phyloP scores from a whole-genome alignment of 2,113 vertebrate species.

The Cryptomyrus ogoouensis region DNA sequence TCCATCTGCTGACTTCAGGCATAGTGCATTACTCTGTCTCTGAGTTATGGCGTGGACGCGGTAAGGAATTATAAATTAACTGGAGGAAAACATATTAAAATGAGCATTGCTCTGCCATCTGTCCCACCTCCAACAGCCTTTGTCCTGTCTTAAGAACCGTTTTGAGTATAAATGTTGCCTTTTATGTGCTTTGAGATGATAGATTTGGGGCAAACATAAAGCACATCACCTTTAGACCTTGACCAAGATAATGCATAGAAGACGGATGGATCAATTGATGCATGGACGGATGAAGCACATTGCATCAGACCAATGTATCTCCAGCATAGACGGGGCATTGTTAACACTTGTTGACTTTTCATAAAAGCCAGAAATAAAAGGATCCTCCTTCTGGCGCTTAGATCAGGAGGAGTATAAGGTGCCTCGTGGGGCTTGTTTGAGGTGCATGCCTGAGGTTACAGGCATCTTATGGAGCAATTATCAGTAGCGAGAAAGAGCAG shows the following conservation, averaged over 20 bases:
- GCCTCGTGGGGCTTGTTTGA: constrained; percentile 21
- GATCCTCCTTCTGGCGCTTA: not conserved
- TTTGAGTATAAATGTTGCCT: not conserved
- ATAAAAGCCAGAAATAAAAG: not conserved
- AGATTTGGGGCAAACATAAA: not conserved
- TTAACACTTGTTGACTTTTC: constrained; percentile 13
- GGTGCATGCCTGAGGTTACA: constrained; percentile 24
- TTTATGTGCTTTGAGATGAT: not conserved
- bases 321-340: constrained; percentile 18
- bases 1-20: no score
- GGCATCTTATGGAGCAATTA: not conserved
- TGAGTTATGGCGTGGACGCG: not conserved
- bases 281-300: constrained; percentile 4
- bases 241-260: not conserved
- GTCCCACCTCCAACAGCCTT: not conserved
- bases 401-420: constrained; percentile 20
- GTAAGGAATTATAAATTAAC: not conserved
- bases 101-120: not conserved
- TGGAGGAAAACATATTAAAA: not conserved
- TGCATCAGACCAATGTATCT: constrained; percentile 17
- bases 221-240: not conserved
- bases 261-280: not conserved
- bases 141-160: not conserved
- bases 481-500: constrained; percentile 25
- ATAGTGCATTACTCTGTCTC: not conserved